A percentile compares a stretch with the other conserved stretches of the same genome.
phyloP scores from a whole-genome alignment of 2,888 invertebrate species.

The Tenthredo notha region DNA sequence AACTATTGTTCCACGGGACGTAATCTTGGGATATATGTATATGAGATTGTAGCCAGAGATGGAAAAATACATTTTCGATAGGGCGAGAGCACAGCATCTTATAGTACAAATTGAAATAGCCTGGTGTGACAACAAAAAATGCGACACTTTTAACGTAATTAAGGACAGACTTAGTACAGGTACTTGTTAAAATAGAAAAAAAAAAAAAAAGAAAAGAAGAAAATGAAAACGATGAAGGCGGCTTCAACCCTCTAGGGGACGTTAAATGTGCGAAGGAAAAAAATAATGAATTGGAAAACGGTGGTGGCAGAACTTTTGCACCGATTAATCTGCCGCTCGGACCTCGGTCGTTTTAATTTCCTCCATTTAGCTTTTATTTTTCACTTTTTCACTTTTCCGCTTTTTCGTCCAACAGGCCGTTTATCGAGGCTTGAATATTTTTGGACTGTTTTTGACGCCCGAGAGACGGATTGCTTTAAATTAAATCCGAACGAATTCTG shows the following conservation, averaged over 20 bases:
- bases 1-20: neutral
- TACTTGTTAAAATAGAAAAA: neutral
- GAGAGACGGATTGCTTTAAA: slow-evolving; percentile 27
- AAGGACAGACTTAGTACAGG: slow-evolving; percentile 11
- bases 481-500: slow-evolving; percentile 10
- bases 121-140: neutral
- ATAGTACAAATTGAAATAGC: neutral
- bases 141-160: slow-evolving; percentile 33
- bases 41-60: neutral
- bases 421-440: slow-evolving; percentile 6
- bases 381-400: slow-evolving; percentile 24
- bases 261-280: slow-evolving; percentile 25
- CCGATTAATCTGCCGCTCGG: slow-evolving; percentile 33
- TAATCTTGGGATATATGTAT: neutral
- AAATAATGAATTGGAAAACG: slow-evolving; percentile 30
- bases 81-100: neutral
- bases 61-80: neutral
- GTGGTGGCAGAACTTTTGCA: slow-evolving; percentile 24
- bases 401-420: slow-evolving; percentile 9
- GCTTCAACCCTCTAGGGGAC: neutral
- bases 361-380: slow-evolving; percentile 40
- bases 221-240: neutral
- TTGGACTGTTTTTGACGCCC: slow-evolving; percentile 24
- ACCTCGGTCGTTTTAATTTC: slow-evolving; percentile 9
- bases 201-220: neutral